Conservation (phyloP, 2,797 vertebrate species). For the Gambelia wislizenii region DNA sequence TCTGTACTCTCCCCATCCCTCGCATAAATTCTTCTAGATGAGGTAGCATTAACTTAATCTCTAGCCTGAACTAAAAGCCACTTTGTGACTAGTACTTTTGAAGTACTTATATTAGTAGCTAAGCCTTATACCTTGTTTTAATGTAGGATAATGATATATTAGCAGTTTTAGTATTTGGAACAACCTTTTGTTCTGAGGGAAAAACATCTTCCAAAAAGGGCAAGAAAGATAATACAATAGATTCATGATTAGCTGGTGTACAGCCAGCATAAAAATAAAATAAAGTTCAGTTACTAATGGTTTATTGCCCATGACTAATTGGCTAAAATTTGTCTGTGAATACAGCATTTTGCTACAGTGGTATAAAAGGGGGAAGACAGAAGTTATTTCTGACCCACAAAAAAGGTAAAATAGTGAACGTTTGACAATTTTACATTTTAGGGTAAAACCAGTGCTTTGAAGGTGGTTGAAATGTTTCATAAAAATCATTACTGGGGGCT, state of each 20-base stretch:
- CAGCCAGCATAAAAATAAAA: background rate
- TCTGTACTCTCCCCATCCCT: background rate
- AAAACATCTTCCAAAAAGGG: background rate
- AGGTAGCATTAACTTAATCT: background rate
- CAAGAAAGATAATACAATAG: background rate
- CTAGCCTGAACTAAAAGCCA: background rate
- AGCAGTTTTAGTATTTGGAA: background rate
- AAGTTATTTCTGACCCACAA: background rate
- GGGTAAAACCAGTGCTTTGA: background rate
- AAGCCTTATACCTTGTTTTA: background rate
- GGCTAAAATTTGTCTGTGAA: background rate
- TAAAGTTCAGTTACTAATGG: accelerated
- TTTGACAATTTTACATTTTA: background rate
- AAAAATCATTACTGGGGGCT: background rate
- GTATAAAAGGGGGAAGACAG: background rate
- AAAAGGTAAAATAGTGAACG: background rate
- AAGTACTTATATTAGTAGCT: background rate
- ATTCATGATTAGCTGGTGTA: background rate
- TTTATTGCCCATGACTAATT: constrained; percentile 5
- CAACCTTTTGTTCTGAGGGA: background rate
- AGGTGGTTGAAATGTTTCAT: background rate
- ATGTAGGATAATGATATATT: background rate
- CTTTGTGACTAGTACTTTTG: background rate
- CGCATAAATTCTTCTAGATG: background rate
- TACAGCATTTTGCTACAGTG: background rate